Base-by-base conservation (phyloP, 2,888 invertebrate genomes). In the Noctua comes region DNA sequence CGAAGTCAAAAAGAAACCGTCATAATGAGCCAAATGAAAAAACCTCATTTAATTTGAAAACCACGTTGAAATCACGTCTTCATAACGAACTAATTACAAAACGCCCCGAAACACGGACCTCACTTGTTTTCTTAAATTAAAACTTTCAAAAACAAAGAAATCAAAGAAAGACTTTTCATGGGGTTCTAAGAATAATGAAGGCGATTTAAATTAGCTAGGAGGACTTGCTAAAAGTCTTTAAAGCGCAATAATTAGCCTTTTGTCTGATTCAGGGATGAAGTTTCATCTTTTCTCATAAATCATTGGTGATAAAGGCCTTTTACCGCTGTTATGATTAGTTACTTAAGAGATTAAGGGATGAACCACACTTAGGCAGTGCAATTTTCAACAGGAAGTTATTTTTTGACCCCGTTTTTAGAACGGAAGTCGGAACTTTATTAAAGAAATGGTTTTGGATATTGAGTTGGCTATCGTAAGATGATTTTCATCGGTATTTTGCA, bases 191-290 rank as follows among this genome's bases (percentile, higher is more conserved):
- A 89, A 90, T 93, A 94, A 95, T 93, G 92, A 93, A 91, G 88
- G 88, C 85, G 81, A 91, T 93, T 93, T 89, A 92, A 94, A 94
- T 94, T 93, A 92, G 90, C 92, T 89, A 76, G 83, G 83, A 85
- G 86, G 93, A 93, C 88, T 92, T 88, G 80, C 76, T 59, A 71
- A 89, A 91, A 91, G 89, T 91, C 85, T 88, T 93, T 92, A 93
- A 94, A 94, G 92, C 92, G 91, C 92, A 91, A 93, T 95, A 94
- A 95, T 95, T 94, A 95, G 92, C 88, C 91, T 91, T 94, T 94
- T 95, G 95, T 94, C 90, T 87, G 82, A 89, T 89, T 84, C 90
- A 82, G 70, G 91, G 90, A 89, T 93, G 91, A 90, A 91, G 90
- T 92, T 91, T 90, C 86, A 76, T 85, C 84, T 85, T 81, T 76